A percentile compares a stretch with the other conserved stretches of the same genome.
Conservation (phyloP, 2,797 vertebrate species). For the Enteromius viviparus region DNA sequence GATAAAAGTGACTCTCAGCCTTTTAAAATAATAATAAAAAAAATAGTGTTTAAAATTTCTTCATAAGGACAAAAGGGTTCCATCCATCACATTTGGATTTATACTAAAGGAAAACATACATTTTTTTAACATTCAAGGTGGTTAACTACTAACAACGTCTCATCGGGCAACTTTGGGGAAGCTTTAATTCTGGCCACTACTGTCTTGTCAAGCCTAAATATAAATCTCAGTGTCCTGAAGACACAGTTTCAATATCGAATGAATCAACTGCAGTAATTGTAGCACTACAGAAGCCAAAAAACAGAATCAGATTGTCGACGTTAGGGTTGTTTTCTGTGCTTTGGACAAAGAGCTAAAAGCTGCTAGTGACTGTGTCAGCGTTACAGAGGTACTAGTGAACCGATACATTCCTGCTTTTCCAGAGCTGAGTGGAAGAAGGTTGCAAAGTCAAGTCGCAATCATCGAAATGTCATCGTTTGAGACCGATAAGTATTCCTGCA, state of each 20-base stretch:
- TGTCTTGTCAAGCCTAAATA: neutral
- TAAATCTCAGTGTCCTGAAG: neutral
- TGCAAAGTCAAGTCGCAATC: constrained; percentile 9
- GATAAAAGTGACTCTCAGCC: constrained; percentile 31
- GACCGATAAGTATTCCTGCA: neutral
- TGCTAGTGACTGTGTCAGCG: constrained; percentile 3
- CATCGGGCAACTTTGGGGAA: neutral
- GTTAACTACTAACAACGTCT: constrained; percentile 33
- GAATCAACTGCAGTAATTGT: neutral
- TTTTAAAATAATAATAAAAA: constrained; percentile 6
- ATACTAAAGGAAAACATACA: neutral
- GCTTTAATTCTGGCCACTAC: neutral
- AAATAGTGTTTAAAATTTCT: constrained; percentile 3
- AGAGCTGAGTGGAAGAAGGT: constrained; percentile 26
- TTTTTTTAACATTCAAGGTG: constrained; percentile 34
- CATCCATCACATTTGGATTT: neutral
- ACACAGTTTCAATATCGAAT: neutral
- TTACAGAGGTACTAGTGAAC: neutral
- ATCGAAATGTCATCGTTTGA: constrained; percentile 5
- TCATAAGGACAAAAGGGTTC: neutral
- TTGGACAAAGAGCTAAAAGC: neutral
- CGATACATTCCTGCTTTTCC: constrained; percentile 48
- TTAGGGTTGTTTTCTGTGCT: constrained; percentile 1
- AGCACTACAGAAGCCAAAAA: neutral
- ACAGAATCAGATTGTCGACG: constrained; percentile 15